Conservation (phyloP, 2,113 vertebrate genomes). For the Odobenus rosmarus region DNA sequence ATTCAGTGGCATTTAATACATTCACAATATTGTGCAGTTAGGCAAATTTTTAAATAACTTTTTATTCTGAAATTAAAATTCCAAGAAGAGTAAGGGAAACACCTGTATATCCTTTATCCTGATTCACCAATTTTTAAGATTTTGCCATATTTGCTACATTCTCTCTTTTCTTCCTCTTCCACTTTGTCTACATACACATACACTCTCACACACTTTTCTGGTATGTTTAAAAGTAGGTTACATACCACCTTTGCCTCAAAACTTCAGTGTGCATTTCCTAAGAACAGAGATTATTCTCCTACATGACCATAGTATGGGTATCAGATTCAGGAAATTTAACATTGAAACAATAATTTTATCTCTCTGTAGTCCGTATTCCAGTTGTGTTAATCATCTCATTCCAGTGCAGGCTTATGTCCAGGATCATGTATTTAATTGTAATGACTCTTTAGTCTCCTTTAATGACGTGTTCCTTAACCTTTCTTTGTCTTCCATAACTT, state of each 20-base stretch:
- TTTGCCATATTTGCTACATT: background rate
- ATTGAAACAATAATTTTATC: background rate
- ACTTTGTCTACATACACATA: background rate
- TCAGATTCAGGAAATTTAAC: background rate
- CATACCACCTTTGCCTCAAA: background rate
- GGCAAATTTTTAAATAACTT: background rate
- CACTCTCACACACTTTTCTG: background rate
- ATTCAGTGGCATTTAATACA: background rate
- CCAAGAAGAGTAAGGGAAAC: background rate
- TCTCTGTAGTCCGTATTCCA: background rate
- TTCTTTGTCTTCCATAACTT: background rate
- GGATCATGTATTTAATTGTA: background rate
- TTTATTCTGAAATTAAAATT: conserved; percentile 27
- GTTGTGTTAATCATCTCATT: background rate
- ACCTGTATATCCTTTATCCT: background rate
- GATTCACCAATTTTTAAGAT: background rate
- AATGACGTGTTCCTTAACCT: background rate
- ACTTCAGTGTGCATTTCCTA: background rate
- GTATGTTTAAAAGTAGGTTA: background rate
- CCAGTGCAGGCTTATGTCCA: background rate
- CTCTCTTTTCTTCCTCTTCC: background rate
- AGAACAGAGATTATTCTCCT: background rate
- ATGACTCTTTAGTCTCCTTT: background rate
- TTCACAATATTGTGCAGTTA: background rate
- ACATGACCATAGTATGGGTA: background rate